Evolutionary conservation across 2,888 invertebrate genomes (phyloP).

Genomic region (Agonopterix subpropinquella): DNA sequence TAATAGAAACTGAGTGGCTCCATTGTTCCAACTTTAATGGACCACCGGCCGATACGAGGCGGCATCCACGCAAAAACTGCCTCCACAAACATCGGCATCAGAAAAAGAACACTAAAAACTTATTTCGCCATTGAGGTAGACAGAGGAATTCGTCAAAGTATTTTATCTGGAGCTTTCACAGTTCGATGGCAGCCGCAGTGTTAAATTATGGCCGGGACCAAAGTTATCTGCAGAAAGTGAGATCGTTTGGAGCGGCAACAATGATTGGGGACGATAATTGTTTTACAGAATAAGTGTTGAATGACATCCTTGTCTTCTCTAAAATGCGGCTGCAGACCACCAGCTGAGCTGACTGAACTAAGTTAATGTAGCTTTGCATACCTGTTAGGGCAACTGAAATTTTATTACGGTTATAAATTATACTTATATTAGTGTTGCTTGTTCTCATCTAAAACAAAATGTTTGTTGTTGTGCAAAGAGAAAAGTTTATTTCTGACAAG

Average conservation of each 20-base stretch:
- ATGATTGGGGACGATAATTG: neutral
- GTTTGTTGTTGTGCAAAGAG: too few relatives aligned
- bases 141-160: slow-evolving; percentile 65
- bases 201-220: slow-evolving; percentile 58
- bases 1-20: slow-evolving; percentile 59
- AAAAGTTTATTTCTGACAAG: too few relatives aligned
- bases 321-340: too few relatives aligned
- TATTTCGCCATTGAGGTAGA: slow-evolving; percentile 59
- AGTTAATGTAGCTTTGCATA: too few relatives aligned
- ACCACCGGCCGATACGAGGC: slow-evolving; percentile 59
- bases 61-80: slow-evolving; percentile 54
- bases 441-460: too few relatives aligned
- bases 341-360: too few relatives aligned
- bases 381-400: too few relatives aligned
- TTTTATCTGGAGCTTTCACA: slow-evolving; percentile 69
- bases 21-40: slow-evolving; percentile 69
- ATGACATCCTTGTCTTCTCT: too few relatives aligned
- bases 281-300: too few relatives aligned
- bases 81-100: slow-evolving; percentile 41
- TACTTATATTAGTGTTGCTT: too few relatives aligned
- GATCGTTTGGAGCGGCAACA: slow-evolving; percentile 27
- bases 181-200: slow-evolving; percentile 60
- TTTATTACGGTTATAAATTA: too few relatives aligned
- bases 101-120: slow-evolving; percentile 60
- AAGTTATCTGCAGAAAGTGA: slow-evolving; percentile 48